A percentile compares a stretch with the other conserved stretches of the same genome.
Evolutionary conservation across 2,797 vertebrate species (phyloP).

Genomic region (Gorsachius magnificus): DNA sequence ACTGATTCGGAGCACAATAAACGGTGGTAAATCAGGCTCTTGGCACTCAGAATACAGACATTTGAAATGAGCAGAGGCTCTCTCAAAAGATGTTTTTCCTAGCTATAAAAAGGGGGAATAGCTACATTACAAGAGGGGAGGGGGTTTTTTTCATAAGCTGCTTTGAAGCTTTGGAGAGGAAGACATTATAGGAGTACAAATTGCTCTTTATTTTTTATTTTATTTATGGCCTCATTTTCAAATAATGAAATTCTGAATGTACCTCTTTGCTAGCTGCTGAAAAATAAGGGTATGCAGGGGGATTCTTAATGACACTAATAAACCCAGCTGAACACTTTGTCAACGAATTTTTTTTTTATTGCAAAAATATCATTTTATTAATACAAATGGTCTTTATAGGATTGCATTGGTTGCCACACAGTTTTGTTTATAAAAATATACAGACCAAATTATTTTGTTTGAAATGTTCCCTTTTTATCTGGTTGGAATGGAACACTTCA

Average conservation of each 20-base stretch:
- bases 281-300: constrained; percentile 26
- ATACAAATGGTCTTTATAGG: constrained; percentile 43
- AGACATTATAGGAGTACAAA: constrained; percentile 53
- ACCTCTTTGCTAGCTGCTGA: constrained; percentile 42
- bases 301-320: constrained; percentile 67
- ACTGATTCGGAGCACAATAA: background rate
- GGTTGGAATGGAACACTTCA: background rate
- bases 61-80: constrained; percentile 8
- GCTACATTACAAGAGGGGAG: background rate
- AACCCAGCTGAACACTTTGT: constrained; percentile 36
- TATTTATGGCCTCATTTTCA: constrained; percentile 63
- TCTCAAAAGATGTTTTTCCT: constrained; percentile 28
- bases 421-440: constrained; percentile 49
- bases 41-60: constrained; percentile 12
- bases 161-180: constrained; percentile 40
- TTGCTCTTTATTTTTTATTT: constrained; percentile 58
- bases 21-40: background rate
- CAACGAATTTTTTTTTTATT: constrained; percentile 17
- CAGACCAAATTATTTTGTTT: constrained; percentile 32
- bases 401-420: background rate
- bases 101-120: constrained; percentile 27
- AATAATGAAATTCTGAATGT: constrained; percentile 52
- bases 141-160: background rate
- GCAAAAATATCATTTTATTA: constrained; percentile 55
- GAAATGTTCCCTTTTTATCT: background rate